Evolutionary conservation across 2,113 vertebrate species (phyloP).

Genomic region (Phalacrocorax carbo): DNA sequence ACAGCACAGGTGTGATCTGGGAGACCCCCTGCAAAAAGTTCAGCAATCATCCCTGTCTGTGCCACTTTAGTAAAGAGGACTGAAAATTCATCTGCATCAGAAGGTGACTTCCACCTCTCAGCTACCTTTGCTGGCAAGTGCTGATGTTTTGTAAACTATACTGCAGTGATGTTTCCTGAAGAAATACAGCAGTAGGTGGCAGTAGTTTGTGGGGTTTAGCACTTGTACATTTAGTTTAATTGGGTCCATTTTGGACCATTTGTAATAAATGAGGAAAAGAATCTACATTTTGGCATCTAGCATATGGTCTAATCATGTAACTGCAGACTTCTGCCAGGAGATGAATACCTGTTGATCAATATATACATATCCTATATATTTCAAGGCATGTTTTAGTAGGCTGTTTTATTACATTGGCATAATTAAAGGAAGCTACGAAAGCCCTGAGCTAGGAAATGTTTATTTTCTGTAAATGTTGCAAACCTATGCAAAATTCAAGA

Average conservation of each 20-base stretch:
- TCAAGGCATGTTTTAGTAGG: constrained; percentile 36
- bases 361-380: not conserved
- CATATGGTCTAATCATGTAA: not conserved
- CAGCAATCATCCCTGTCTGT: not conserved
- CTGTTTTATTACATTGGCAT: constrained; percentile 42
- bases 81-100: not conserved
- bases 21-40: not conserved
- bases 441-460: not conserved
- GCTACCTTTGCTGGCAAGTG: not conserved
- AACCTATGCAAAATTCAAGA: constrained; percentile 23
- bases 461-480: constrained; percentile 13
- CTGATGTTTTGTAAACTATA: not conserved
- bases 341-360: not conserved
- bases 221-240: not conserved
- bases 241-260: not conserved
- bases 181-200: not conserved
- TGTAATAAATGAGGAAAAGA: constrained; percentile 27
- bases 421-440: constrained; percentile 38
- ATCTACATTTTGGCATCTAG: not conserved
- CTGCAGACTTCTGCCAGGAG: constrained; percentile 12
- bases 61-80: not conserved
- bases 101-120: not conserved
- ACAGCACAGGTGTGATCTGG: not conserved
- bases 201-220: not conserved
- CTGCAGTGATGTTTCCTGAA: not conserved